Conservation (phyloP, 2,888 invertebrate genomes). For the Drosophila neutralis region DNA sequence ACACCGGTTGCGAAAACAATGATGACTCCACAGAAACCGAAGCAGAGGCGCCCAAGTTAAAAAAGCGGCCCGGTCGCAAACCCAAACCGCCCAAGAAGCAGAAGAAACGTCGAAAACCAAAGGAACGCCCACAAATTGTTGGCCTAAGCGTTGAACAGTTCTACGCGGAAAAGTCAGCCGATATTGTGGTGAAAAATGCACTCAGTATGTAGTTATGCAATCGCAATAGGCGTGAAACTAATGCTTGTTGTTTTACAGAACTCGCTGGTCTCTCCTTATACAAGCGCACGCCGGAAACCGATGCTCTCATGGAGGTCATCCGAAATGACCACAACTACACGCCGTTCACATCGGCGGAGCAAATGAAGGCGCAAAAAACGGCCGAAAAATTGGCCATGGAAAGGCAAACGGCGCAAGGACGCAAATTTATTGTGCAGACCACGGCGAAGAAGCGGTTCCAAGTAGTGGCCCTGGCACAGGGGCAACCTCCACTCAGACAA, state of each 20-base stretch:
- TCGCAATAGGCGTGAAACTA: background rate
- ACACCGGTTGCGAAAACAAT: slow-evolving; percentile 61
- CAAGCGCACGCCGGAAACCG: slow-evolving; percentile 82
- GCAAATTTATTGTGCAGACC: slow-evolving; percentile 70
- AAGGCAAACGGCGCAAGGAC: slow-evolving; percentile 57
- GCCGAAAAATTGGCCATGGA: slow-evolving; percentile 71
- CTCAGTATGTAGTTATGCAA: slow-evolving; percentile 75
- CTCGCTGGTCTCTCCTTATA: slow-evolving; percentile 83
- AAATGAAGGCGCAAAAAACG: slow-evolving; percentile 80
- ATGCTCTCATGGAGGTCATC: slow-evolving; percentile 85
- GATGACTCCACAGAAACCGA: slow-evolving; percentile 67
- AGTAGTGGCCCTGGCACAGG: slow-evolving; percentile 37
- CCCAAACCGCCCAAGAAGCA: slow-evolving; percentile 63
- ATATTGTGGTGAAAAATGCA: slow-evolving; percentile 85
- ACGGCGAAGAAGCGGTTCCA: slow-evolving; percentile 66
- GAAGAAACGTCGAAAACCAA: slow-evolving; percentile 61
- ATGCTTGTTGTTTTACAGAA: slow-evolving; percentile 60
- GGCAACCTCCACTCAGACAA: slow-evolving; percentile 34
- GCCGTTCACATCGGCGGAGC: slow-evolving; percentile 88
- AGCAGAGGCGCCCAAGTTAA: slow-evolving; percentile 86
- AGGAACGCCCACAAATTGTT: slow-evolving; percentile 86
- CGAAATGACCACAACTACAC: slow-evolving; percentile 94
- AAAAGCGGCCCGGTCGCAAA: slow-evolving; percentile 70
- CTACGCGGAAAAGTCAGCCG: slow-evolving; percentile 86
- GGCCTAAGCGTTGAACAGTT: slow-evolving; percentile 89